Conservation (phyloP, 2,888 invertebrate species). For the Napeogenes inachia region DNA sequence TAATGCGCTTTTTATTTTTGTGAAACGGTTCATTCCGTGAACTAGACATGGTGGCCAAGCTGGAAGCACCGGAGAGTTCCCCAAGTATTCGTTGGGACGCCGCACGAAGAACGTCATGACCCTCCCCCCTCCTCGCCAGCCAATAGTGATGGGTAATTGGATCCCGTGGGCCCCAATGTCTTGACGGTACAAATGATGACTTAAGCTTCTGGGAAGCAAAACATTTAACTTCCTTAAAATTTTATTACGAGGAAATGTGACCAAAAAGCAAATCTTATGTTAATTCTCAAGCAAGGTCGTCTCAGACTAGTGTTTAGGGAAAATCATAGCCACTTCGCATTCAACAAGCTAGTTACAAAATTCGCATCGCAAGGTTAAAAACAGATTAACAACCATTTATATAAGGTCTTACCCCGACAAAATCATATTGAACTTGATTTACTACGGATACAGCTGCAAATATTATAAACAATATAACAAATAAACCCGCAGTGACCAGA, state of each 20-base stretch:
- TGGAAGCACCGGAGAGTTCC: constrained; percentile 48
- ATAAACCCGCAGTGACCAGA: constrained; percentile 31
- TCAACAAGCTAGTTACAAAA: constrained; percentile 22
- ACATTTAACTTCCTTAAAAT: constrained; percentile 6
- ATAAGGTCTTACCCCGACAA: constrained; percentile 35
- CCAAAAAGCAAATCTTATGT: constrained; percentile 16
- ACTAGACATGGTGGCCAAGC: constrained; percentile 36
- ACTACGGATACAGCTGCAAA: constrained; percentile 45
- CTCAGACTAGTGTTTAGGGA: constrained; percentile 21
- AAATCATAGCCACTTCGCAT: constrained; percentile 24
- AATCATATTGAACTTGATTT: constrained; percentile 60
- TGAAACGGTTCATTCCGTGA: constrained; percentile 21
- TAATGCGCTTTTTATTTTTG: constrained; percentile 45
- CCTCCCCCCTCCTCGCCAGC: constrained; percentile 55
- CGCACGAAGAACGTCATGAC: constrained; percentile 32
- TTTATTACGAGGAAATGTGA: constrained; percentile 18
- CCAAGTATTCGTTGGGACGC: constrained; percentile 48
- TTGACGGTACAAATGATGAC: constrained; percentile 59
- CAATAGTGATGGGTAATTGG: constrained; percentile 69
- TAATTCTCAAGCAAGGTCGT: constrained; percentile 22
- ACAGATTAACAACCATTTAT: constrained; percentile 7
- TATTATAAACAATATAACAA: constrained; percentile 35
- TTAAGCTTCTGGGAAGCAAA: constrained; percentile 56
- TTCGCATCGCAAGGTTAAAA: constrained; percentile 9
- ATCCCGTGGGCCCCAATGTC: constrained; percentile 69